Percentiles rank a stretch among this genome's conserved stretches.
phyloP scores from a whole-genome alignment of 2,797 vertebrate genomes.

The Tolypeutes matacus region DNA sequence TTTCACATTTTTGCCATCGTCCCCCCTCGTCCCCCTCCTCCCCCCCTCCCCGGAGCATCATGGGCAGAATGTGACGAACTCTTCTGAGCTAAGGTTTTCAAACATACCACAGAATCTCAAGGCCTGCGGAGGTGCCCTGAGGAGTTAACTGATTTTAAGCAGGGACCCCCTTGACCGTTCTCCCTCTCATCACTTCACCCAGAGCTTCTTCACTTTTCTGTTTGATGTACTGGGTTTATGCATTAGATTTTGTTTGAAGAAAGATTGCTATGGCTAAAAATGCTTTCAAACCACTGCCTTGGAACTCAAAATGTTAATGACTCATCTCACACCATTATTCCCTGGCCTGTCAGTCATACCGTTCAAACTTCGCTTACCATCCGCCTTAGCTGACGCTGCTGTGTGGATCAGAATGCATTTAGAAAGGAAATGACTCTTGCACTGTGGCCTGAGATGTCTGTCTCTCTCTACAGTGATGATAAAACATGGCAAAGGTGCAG shows the following conservation, averaged over 20 bases:
- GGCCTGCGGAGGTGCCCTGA: fast-evolving
- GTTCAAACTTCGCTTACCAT: fast-evolving
- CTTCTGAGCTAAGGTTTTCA: not conserved
- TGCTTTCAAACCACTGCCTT: not conserved
- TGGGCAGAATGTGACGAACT: not conserved
- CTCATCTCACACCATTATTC: not conserved
- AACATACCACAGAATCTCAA: not conserved
- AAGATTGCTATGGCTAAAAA: not conserved
- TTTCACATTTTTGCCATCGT: not conserved
- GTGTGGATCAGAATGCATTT: not conserved
- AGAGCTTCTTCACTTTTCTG: not conserved
- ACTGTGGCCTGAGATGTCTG: not conserved
- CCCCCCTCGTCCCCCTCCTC: not conserved
- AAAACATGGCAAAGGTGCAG: not conserved
- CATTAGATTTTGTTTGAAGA: not conserved
- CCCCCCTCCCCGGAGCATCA: not conserved
- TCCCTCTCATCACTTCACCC: not conserved
- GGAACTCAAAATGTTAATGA: not conserved
- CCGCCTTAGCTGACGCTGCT: not conserved
- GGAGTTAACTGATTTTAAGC: not conserved
- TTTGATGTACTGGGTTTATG: not conserved
- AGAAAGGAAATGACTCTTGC: not conserved
- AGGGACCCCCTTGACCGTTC: not conserved
- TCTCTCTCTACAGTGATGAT: not conserved
- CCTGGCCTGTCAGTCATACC: too few relatives aligned